A percentile compares a stretch with the other conserved stretches of the same genome.
These are phyloP conservation scores for Sebastes alutus DNA, from an alignment of 2,797 vertebrate genomes.

Conservation along the genomic window DNA sequence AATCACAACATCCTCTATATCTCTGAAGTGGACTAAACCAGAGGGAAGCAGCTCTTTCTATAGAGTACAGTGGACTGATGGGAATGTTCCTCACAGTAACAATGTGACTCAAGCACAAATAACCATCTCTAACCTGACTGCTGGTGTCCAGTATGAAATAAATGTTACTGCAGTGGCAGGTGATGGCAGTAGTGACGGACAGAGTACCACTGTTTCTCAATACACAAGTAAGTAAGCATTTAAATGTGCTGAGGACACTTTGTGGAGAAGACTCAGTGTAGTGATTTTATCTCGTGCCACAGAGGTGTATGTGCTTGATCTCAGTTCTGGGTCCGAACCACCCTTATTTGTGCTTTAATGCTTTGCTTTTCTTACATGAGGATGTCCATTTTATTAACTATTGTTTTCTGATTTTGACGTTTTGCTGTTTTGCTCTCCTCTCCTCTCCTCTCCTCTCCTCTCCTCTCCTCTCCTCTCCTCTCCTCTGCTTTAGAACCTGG, in stretches of 20 bases:
- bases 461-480: background rate
- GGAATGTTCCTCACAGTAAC: rapidly evolving
- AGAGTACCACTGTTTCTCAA: rapidly evolving
- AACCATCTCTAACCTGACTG: conserved; percentile 3
- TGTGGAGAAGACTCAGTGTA: background rate
- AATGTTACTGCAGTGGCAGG: conserved; percentile 30
- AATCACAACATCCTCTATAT: conserved; percentile 33
- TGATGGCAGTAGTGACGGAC: conserved; percentile 2
- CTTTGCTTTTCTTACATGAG: too few relatives aligned
- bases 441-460: too few relatives aligned
- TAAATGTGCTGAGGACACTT: background rate
- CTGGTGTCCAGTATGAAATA: background rate
- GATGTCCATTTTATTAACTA: too few relatives aligned
- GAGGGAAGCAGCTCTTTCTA: conserved; percentile 19
- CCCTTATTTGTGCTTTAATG: too few relatives aligned
- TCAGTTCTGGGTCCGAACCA: too few relatives aligned
- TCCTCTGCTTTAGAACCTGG: conserved; percentile 18
- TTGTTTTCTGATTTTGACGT: too few relatives aligned
- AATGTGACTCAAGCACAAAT: background rate
- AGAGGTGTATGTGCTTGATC: too few relatives aligned
- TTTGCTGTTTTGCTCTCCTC: too few relatives aligned
- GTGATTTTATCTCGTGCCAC: background rate
- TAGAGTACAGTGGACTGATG: conserved; percentile 29
- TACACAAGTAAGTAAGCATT: conserved; percentile 43
- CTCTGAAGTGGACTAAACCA: conserved; percentile 39